These are phyloP conservation scores for Amphiduros pacificus DNA, from an alignment of 2,888 invertebrate species.

Conservation along the genomic window DNA sequence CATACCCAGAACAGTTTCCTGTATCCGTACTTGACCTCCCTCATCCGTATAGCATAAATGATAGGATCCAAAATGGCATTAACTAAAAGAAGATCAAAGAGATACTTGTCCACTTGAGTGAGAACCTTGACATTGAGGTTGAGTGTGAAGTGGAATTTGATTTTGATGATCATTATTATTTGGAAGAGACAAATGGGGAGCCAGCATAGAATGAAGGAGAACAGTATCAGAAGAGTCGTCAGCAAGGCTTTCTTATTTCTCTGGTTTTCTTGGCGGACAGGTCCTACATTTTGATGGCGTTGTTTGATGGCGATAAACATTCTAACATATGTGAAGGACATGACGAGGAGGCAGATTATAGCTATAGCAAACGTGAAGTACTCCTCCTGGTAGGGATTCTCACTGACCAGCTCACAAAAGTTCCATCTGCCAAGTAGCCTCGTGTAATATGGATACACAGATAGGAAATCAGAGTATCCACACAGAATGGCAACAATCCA, in stretches of 20 bases:
- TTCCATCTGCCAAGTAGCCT: constrained; percentile 25
- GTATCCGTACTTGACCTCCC: constrained; percentile 24
- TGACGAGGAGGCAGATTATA: constrained; percentile 36
- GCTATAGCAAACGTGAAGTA: constrained; percentile 40
- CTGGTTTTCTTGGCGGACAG: constrained; percentile 5
- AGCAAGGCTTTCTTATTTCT: constrained; percentile 25
- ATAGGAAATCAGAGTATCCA: constrained; percentile 33
- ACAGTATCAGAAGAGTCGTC: constrained; percentile 31
- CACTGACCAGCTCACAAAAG: constrained; percentile 44
- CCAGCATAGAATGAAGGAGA: constrained; percentile 31
- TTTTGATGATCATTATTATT: constrained; percentile 24
- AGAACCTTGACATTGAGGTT: constrained; percentile 3
- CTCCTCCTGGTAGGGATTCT: constrained; percentile 41
- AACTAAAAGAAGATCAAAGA: constrained; percentile 25
- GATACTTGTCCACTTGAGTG: constrained; percentile 19
- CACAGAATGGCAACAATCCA: constrained; percentile 26
- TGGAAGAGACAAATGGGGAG: constrained; percentile 27
- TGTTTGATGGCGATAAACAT: constrained; percentile 39
- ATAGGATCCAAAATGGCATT: constrained; percentile 29
- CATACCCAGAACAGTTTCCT: constrained; percentile 11
- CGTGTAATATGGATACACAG: constrained; percentile 11
- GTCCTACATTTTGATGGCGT: not conserved
- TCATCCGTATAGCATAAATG: constrained; percentile 28
- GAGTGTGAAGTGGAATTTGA: constrained; percentile 2
- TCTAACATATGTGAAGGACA: constrained; percentile 39